Conservation (phyloP, 1,140 invertebrate genomes). For the Lepeophtheirus salmonis region DNA sequence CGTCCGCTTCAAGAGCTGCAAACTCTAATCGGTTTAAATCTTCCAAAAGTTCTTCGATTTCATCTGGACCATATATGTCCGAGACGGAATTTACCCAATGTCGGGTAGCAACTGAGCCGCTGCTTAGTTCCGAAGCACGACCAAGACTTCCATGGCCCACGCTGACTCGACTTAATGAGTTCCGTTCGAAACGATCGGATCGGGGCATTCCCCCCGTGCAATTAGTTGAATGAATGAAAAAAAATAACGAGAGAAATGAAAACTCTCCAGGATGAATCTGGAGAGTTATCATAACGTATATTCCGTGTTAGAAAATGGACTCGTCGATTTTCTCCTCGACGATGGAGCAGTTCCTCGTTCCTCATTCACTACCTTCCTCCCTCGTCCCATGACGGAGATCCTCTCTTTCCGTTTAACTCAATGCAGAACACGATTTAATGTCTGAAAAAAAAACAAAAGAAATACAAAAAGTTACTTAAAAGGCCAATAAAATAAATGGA, state of each 20-base stretch:
- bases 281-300: neutral
- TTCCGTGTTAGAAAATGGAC: neutral
- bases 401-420: too few relatives aligned
- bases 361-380: too few relatives aligned
- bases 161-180: constrained; percentile 12
- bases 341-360: too few relatives aligned
- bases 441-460: too few relatives aligned
- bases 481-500: too few relatives aligned
- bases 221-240: neutral
- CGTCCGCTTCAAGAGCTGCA: constrained; percentile 11
- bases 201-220: constrained; percentile 1
- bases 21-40: constrained; percentile 17
- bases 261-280: neutral
- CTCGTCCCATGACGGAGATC: too few relatives aligned
- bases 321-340: too few relatives aligned
- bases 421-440: too few relatives aligned
- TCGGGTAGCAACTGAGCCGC: constrained; percentile 13
- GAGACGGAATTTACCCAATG: constrained; percentile 19
- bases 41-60: constrained; percentile 17
- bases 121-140: neutral
- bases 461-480: too few relatives aligned
- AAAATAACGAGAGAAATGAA: too few relatives aligned
- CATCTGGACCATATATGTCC: constrained; percentile 18
- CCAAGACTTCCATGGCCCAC: constrained; percentile 12
- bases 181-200: constrained; percentile 13